Evolutionary conservation across 2,113 vertebrate species (phyloP).

Genomic region (Varanus salvator): DNA sequence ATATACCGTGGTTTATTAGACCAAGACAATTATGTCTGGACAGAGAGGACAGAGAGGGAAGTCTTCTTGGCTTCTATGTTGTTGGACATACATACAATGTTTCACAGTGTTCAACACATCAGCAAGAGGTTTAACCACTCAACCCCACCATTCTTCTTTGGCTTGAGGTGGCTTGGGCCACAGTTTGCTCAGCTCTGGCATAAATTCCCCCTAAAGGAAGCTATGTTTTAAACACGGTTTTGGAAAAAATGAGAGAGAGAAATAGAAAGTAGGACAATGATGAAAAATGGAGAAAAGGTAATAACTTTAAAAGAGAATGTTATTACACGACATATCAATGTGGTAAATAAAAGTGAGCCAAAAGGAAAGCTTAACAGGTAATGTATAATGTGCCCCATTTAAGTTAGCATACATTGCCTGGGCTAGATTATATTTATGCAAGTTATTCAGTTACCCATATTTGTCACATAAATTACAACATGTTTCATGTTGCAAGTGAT

Average conservation of each 20-base stretch:
- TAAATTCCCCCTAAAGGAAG: background rate
- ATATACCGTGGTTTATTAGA: background rate
- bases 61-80: background rate
- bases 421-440: background rate
- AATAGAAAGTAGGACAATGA: slow-evolving; percentile 20
- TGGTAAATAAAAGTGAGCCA: slow-evolving; percentile 4
- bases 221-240: background rate
- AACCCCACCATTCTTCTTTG: background rate
- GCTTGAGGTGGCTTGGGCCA: background rate
- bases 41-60: background rate
- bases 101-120: background rate
- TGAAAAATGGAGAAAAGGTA: slow-evolving; percentile 11
- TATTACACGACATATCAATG: background rate
- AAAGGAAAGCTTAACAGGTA: background rate
- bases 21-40: background rate
- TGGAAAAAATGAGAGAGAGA: background rate
- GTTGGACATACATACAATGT: background rate
- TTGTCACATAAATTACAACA: background rate
- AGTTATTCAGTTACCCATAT: background rate
- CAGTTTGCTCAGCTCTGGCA: background rate
- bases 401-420: background rate
- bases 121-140: background rate
- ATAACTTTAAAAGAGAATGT: background rate
- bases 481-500: background rate
- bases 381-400: background rate